Base-by-base conservation (phyloP, 2,113 vertebrate genomes). In the Protobothrops mucrosquamatus region DNA sequence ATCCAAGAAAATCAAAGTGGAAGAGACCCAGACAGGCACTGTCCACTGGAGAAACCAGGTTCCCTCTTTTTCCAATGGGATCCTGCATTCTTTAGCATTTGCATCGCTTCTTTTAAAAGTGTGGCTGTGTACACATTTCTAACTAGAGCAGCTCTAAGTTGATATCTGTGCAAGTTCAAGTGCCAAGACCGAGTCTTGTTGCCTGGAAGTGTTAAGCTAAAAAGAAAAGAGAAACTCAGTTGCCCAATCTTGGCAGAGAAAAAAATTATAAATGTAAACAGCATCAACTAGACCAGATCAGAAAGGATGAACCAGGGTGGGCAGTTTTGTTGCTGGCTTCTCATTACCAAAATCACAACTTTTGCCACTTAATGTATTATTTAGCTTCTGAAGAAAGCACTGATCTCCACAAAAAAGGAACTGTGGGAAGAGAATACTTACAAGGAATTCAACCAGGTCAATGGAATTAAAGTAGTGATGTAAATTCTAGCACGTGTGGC, bases 11-110 rank as follows among this genome's bases (percentile, higher is more conserved):
- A 92, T 61, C 93, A 11, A 54, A 95, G 94, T 92, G 92, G 14
- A 8, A 92, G 94, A 96, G 94, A 95, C 94, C 90, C 43, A 94
- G 94, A 46, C 94, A 88, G 94, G 89, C 94, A 88, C 90, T 87
- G 94, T 34, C 51, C 89, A 0, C 1, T 12, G 91, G 51, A 95
- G 85, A 92, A 90, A 23, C 15, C 93, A 55, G 89, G 92, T 89
- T 52, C 95, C 54, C 92, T 92, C 55, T 94, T 96, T 93, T 90
- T 94, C 93, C 95, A 94, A 74, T 88, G 54, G 69, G 88, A 94
- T 69, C 94, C 88, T 91, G 96, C 94, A 87, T 87, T 56, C 24
- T 51, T 81, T 24, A n/a, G 88, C 94, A 95, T 95, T 96, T 89
- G 95, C 95, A 94, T 24, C 22, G 2, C 52, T 93, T 9, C 74